Base-by-base conservation (phyloP, 2,888 invertebrate species). In the Reticulitermes lucifugus region DNA sequence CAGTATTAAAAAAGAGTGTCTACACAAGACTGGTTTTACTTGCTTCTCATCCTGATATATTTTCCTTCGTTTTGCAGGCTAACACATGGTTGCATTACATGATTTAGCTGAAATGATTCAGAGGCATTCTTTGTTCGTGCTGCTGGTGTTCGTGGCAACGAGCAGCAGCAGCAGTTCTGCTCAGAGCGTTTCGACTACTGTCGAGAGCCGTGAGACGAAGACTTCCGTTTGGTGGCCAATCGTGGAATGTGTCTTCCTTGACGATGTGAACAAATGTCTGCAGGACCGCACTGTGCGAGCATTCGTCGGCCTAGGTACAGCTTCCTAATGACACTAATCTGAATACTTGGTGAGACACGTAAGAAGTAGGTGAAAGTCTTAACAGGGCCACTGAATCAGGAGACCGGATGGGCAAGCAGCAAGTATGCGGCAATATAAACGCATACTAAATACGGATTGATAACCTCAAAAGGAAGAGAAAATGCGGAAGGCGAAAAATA, bases 261-360 rank as follows among this genome's bases (percentile, higher is more conserved):
- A 10, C 7, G 70, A 81, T 65, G 41, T 81, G 2, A 81, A 70
- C 46, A 81, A 65, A n/a, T 81, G 81, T 43, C 70, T 81, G 81
- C 81, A 81, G 81, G 81, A 81, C 81, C 21, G n/a, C n/a, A 81
- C 81, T 6, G 65, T 81, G 35, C 51, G 81, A 22, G n/a, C 65
- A 9, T 35, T 81, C 70, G 81, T 81, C 43, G 81, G 81, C 12
- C 55, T 81, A 81, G 81, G 81, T 81, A 81, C 65, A 25, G 25
- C 7, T 65, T 55, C 18, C 55, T 18, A 55, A 5, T 55, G 18
- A 14, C 12, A 55, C 18, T 55, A 55, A 55, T 55, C 14, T 4
- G 1, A 55, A 55, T 55, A 14, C 55, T 55, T 1, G 18, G 14
- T 18, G 55, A 55, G 14, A 18, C 14, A 55, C 1, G 0, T 55